phyloP scores from a whole-genome alignment of 2,113 vertebrate genomes.

The Platysteira castanea region DNA sequence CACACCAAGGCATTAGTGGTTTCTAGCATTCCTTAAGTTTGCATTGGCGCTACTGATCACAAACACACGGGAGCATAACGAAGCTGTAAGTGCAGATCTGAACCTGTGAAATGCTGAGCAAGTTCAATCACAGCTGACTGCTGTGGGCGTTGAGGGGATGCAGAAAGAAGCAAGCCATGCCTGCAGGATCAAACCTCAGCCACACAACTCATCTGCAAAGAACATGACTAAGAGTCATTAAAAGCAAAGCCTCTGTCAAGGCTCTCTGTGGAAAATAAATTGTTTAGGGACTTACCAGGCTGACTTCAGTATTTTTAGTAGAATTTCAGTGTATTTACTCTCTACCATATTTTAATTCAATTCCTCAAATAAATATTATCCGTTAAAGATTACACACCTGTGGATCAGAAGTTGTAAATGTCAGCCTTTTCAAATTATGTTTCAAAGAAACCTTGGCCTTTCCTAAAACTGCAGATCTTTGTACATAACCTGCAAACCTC shows the following conservation, averaged over 20 bases:
- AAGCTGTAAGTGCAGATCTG: background rate
- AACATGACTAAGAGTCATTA: background rate
- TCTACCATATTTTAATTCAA: constrained; percentile 14
- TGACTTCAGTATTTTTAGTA: constrained; percentile 6
- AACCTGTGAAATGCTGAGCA: constrained; percentile 36
- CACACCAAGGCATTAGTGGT: background rate
- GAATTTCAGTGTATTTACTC: constrained; percentile 26
- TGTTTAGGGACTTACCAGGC: background rate
- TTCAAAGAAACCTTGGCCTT: constrained; percentile 26
- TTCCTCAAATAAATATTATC: constrained; percentile 27
- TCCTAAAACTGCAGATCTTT: background rate
- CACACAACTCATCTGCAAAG: background rate
- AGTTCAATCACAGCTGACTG: constrained; percentile 27
- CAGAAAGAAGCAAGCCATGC: background rate
- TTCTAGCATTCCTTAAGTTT: background rate
- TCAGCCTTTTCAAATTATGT: constrained; percentile 20
- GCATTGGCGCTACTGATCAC: background rate
- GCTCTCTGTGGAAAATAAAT: background rate
- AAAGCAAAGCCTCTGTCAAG: background rate
- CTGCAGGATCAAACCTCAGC: constrained; percentile 15
- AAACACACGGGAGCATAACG: background rate
- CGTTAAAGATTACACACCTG: background rate
- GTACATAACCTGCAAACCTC: background rate
- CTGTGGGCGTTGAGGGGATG: background rate
- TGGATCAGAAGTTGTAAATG: constrained; percentile 30